Base-by-base conservation (phyloP, 2,888 invertebrate species). In the Luperina testacea region DNA sequence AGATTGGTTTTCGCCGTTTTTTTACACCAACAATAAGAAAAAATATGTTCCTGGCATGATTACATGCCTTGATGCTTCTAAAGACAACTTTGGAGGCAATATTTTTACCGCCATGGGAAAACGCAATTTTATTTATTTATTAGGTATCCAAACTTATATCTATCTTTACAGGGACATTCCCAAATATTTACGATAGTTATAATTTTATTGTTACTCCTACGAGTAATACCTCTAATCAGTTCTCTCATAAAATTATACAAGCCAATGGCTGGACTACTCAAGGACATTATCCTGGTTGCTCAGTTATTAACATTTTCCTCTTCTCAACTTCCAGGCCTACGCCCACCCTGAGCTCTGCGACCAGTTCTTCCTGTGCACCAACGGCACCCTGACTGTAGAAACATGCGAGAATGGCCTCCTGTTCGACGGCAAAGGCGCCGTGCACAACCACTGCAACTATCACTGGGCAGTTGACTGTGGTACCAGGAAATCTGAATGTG, bases 361-460 rank as follows among this genome's bases (percentile, higher is more conserved):
- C 94, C 97, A 98, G 92, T 99, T 99, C 97, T 99, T 98, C 97
- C 97, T 99, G 63, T 99, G 99, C 95, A 98, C 98, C 85, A 99
- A 99, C 93, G 99, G 99, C 68, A 98, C 99, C 3, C 95, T 99
- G 92, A 99, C 98, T 3, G 97, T 98, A 87, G 99, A 99, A 94
- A 98, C 98, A 51, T 99, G 99, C 92, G 99, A 99, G 93, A 99
- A 99, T 92, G 99, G 99, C 8, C 97, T 99, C 53, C 97, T 99
- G 65, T 99, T 98, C 93, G 99, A 99, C 93, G 99, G 99, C 79
- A 98, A 98, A 92, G 99, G 99, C 2, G 98, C 98, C 38, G 98
- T 98, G 0, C 98, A 99, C 96, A 98, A 99, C 94, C 99, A 99
- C 96, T 99, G 99, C 97, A 99, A 99, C 97, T 99, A 99, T 96